These are phyloP conservation scores for Hirundo rustica DNA, from an alignment of 2,797 vertebrate species.

Conservation along the genomic window DNA sequence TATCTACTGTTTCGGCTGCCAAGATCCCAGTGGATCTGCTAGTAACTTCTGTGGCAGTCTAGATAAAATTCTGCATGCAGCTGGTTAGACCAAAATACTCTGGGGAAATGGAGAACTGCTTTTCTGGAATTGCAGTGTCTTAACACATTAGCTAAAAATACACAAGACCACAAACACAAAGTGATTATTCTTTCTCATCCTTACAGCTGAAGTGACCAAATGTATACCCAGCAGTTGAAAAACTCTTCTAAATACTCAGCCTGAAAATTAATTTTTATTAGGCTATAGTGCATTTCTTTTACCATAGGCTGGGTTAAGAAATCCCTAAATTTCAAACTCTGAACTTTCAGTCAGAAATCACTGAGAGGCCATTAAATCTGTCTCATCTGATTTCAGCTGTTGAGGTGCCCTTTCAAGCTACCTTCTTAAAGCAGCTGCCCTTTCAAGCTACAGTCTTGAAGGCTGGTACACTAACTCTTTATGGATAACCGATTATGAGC, in stretches of 20 bases:
- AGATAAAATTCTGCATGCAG: background rate
- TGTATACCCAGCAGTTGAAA: background rate
- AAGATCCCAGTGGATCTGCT: background rate
- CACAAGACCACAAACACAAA: background rate
- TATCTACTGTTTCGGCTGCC: background rate
- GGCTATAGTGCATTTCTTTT: background rate
- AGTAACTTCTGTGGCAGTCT: background rate
- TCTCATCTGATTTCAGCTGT: slow-evolving; percentile 58
- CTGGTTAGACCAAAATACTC: slow-evolving; percentile 12
- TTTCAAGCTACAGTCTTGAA: slow-evolving; percentile 48
- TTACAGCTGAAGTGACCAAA: slow-evolving; percentile 7
- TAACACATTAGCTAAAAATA: slow-evolving; percentile 26
- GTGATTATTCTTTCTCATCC: background rate
- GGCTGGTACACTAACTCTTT: slow-evolving; percentile 14
- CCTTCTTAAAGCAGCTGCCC: slow-evolving; percentile 62
- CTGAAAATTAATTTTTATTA: background rate
- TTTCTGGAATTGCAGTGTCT: slow-evolving; percentile 17
- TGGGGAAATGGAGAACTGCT: background rate
- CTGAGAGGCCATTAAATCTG: slow-evolving; percentile 48
- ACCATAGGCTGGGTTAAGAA: background rate
- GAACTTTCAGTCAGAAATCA: slow-evolving; percentile 55
- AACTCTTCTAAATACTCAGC: background rate
- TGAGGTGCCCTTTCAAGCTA: slow-evolving; percentile 59
- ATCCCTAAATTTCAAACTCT: slow-evolving; percentile 23
- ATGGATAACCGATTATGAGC: slow-evolving; percentile 38